phyloP scores from a whole-genome alignment of 2,888 invertebrate species.

The Dorcus hopei region DNA sequence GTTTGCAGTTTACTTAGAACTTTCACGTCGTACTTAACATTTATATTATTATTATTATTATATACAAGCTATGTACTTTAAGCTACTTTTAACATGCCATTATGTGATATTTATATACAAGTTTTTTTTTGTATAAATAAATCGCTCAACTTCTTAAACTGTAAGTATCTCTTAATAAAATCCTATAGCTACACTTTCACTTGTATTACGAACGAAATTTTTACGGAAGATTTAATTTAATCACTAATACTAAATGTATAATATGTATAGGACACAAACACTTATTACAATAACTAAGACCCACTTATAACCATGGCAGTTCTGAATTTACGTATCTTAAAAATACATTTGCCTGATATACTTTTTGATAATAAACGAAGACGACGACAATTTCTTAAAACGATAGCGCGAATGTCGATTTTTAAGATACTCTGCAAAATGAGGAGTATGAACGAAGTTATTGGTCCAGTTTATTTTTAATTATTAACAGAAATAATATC shows the following conservation, averaged over 20 bases:
- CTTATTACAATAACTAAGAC: too few species aligned
- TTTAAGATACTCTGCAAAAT: constrained; percentile 9
- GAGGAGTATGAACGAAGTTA: constrained; percentile 10
- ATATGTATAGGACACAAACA: too few species aligned
- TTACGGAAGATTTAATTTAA: too few species aligned
- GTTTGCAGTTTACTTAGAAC: neutral
- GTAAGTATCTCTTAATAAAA: neutral
- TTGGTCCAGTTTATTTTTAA: constrained; percentile 14
- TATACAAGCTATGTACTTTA: constrained; percentile 16
- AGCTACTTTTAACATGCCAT: constrained; percentile 36
- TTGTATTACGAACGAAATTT: too few species aligned
- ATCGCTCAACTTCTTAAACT: constrained; percentile 1
- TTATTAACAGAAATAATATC: constrained; percentile 1
- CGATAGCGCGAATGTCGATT: neutral
- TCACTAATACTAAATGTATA: too few species aligned
- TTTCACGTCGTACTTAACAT: constrained; percentile 7
- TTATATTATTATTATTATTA: constrained; percentile 9
- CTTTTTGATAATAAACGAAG: constrained; percentile 10
- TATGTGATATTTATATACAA: constrained; percentile 33
- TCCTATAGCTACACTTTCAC: too few species aligned
- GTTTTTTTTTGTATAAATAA: constrained; percentile 20
- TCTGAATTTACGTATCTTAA: too few species aligned
- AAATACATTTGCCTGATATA: too few species aligned
- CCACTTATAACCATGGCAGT: too few species aligned
- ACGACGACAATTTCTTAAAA: constrained; percentile 6